These are phyloP conservation scores for Rhinolophus ferrumequinum DNA, from an alignment of 2,113 vertebrate genomes.

Conservation along the genomic window DNA sequence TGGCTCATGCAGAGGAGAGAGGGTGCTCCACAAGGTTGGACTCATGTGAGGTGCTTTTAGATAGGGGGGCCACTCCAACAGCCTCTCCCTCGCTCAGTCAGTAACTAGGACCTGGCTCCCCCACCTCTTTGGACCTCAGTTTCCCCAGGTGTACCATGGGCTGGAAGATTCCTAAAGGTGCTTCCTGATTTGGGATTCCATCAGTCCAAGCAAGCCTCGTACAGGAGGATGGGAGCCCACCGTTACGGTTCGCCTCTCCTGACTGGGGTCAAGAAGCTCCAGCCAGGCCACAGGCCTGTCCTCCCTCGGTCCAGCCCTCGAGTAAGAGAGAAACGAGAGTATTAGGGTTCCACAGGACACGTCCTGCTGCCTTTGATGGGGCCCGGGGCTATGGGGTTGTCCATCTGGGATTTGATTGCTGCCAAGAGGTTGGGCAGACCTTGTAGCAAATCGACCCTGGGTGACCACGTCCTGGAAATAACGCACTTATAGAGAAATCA, in stretches of 20 bases:
- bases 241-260: rapidly evolving
- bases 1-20: neutral
- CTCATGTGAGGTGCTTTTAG: neutral
- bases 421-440: neutral
- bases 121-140: neutral
- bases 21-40: neutral
- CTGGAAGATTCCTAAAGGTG: neutral
- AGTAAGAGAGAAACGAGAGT: neutral
- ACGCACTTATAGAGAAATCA: neutral
- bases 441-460: rapidly evolving
- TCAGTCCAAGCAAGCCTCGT: neutral
- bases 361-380: neutral
- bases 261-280: neutral
- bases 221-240: rapidly evolving
- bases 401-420: neutral
- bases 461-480: neutral
- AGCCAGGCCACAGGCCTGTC: too few relatives aligned
- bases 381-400: neutral
- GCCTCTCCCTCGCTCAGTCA: neutral
- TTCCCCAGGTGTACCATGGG: too few relatives aligned
- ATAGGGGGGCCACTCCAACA: rapidly evolving
- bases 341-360: rapidly evolving
- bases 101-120: neutral
- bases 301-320: neutral
- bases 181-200: neutral